These are phyloP conservation scores for Elephantulus edwardii DNA, from an alignment of 2,113 vertebrate species.

Conservation along the genomic window DNA sequence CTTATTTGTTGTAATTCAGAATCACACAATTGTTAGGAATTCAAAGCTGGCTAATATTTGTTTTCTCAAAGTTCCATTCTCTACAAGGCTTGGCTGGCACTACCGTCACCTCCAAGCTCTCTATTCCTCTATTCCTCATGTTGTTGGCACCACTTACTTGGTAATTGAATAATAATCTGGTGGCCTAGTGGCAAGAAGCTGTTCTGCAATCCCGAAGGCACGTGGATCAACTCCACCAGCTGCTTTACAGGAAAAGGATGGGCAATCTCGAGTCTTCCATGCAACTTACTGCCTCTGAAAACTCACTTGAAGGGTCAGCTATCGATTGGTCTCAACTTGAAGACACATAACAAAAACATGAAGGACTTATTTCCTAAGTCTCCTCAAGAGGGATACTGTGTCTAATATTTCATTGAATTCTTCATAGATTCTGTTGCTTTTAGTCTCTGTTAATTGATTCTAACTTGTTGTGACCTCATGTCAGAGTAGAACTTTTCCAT, in stretches of 20 bases:
- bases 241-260: too few relatives aligned
- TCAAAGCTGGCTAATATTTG: not conserved
- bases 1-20: not conserved
- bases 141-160: not conserved
- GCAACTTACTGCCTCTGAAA: too few relatives aligned
- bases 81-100: not conserved
- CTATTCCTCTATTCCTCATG: not conserved
- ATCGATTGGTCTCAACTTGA: too few relatives aligned
- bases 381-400: not conserved
- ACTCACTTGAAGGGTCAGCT: too few relatives aligned
- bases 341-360: too few relatives aligned
- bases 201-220: too few relatives aligned
- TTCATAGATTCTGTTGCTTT: not conserved
- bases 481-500: not conserved
- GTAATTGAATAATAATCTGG: not conserved
- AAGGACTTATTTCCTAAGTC: not conserved
- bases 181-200: too few relatives aligned
- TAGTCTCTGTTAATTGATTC: not conserved
- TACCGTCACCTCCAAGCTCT: not conserved
- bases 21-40: not conserved
- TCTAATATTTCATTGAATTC: not conserved
- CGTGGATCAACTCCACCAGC: too few relatives aligned
- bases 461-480: not conserved
- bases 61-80: not conserved
- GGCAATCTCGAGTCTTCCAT: too few relatives aligned